Evolutionary conservation across 2,888 invertebrate species (phyloP).

Genomic region (Drosophila aldrichi): DNA sequence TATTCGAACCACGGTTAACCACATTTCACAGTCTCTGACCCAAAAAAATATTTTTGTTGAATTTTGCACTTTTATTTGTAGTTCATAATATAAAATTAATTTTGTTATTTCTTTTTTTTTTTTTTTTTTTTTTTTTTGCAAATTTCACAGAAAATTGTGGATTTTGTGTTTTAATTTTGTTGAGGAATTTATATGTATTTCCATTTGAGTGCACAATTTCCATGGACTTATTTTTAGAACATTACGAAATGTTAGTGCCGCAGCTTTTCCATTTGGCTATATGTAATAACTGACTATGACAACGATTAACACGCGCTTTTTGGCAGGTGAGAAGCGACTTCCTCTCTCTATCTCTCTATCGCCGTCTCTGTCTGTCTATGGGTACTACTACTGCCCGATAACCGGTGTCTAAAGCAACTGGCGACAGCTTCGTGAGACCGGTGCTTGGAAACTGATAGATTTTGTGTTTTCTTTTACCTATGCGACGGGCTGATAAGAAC

Average conservation of each 20-base stretch:
- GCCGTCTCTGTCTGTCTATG: neutral
- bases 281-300: constrained; percentile 12
- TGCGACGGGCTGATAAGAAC: constrained; percentile 34
- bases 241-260: constrained; percentile 59
- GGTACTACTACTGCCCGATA: constrained; percentile 36
- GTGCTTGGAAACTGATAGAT: constrained; percentile 36
- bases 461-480: constrained; percentile 30
- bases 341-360: neutral
- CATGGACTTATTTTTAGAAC: constrained; percentile 69
- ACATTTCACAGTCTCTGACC: constrained; percentile 27
- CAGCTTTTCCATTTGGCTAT: constrained; percentile 21
- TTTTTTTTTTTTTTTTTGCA: constrained; percentile 26
- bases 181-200: constrained; percentile 20
- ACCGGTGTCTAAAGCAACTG: constrained; percentile 51
- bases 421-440: constrained; percentile 20
- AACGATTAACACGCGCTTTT: constrained; percentile 20
- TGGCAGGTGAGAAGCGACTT: neutral
- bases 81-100: neutral
- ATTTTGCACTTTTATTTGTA: constrained; percentile 1
- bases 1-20: neutral
- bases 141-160: constrained; percentile 42
- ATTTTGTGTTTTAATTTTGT: constrained; percentile 4
- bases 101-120: constrained; percentile 9
- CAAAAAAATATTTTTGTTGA: neutral
- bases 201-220: constrained; percentile 64